Evolutionary conservation across 23 tunicate species (phyloP), one percentile per base, ranked within the genome.

Genomic region (Aplidium turbinatum): DNA sequence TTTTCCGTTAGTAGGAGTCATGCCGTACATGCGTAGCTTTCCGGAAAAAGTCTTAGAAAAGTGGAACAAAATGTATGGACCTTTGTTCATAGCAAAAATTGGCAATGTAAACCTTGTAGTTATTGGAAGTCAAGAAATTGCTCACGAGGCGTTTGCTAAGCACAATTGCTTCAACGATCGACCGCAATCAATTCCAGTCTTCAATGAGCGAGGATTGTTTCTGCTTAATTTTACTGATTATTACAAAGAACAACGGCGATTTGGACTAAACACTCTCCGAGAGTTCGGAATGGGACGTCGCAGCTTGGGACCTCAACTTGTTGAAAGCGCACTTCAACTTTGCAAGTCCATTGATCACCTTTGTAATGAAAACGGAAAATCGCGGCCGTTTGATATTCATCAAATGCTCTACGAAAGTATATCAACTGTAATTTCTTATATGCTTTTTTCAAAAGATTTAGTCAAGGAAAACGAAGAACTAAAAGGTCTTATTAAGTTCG

Each of bases 211-310:
- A 4, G 91, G 91, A 4, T 32, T 85, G 4, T 26, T 86, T 0
- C 35, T 78, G 1, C 18, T 72, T 21, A 54, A 86, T 67, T 47
- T 25, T 38, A 38, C 70, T 11, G 77, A 78, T 31, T 50, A 38
- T 40, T 75, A 63, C 27, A 79, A 72, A 79, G 93, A 72, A 47
- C 94, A 80, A 46, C 81, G 86, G 24, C 77, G 77, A 2, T 87
- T 85, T 58, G 69, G 69, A 3, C 52, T 78, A 11, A 35, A 50
- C 57, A 64, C 85, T 3, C 40, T 85, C 26, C 80, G 75, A 38
- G 70, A 61, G 31, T 72, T 85, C 31, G 93, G 93, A 31, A 78
- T 85, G 85, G 86, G 86, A 5, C 51, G 72, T 30, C 31, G 70
- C 0, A 80, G 75, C 58, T 33, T 87, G 19, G 94, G 68, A 30